Evolutionary conservation across 2,113 vertebrate species (phyloP).

Genomic region (Apteryx mantelli): DNA sequence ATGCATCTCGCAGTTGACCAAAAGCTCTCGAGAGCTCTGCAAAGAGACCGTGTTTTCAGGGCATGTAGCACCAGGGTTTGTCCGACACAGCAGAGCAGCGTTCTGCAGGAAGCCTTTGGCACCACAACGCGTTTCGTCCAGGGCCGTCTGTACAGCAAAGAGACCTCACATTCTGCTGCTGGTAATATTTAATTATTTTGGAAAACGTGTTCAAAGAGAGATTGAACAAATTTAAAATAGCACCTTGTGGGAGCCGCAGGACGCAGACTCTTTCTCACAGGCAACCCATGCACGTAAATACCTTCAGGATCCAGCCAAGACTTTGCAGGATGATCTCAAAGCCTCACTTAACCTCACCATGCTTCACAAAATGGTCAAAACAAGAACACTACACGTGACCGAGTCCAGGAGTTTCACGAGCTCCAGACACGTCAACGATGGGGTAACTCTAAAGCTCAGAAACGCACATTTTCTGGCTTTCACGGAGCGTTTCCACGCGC

Average conservation of each 20-base stretch:
- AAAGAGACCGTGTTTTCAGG: accelerated
- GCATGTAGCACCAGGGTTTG: accelerated
- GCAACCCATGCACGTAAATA: background rate
- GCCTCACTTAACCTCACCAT: background rate
- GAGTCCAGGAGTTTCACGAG: background rate
- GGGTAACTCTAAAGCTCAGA: background rate
- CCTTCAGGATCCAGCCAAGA: background rate
- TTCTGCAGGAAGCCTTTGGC: background rate
- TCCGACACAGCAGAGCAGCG: background rate
- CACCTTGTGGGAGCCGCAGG: background rate
- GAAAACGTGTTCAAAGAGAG: background rate
- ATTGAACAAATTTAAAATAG: background rate
- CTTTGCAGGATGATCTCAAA: background rate
- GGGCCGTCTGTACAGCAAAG: background rate
- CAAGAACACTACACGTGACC: background rate
- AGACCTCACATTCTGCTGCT: background rate
- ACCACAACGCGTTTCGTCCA: background rate
- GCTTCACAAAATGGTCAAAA: background rate
- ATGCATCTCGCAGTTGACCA: background rate
- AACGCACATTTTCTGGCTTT: background rate
- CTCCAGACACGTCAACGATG: background rate
- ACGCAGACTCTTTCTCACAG: background rate
- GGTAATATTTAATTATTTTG: background rate
- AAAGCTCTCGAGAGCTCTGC: background rate
- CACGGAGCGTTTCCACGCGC: background rate